Conservation (phyloP, 92 coral and sea anemone genomes). For the Umimayanthus kanabou region DNA sequence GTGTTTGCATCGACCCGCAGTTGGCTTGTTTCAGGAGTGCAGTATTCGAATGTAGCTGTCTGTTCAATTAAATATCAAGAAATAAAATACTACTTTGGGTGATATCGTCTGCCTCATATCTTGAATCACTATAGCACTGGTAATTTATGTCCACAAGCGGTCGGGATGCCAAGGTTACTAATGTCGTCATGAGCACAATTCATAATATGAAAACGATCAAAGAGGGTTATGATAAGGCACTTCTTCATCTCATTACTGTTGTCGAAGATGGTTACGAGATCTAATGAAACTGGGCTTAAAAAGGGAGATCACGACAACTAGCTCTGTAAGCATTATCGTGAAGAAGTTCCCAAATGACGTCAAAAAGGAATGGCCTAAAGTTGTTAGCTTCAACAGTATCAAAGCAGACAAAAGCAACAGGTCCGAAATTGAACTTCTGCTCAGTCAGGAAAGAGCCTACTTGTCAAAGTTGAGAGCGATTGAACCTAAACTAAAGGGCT, state of each 20-base stretch:
- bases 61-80: no score
- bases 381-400: conserved; percentile 36
- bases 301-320: conserved; percentile 65
- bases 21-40: no score
- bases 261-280: conserved; percentile 66
- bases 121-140: no score
- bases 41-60: no score
- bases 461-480: conserved; percentile 7
- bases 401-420: conserved; percentile 56
- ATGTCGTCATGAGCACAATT: conserved; percentile 17
- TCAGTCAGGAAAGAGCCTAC: conserved; percentile 47
- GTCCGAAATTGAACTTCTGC: conserved; percentile 55
- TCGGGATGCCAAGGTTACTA: conserved; percentile 18
- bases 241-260: conserved; percentile 28
- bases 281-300: conserved; percentile 61
- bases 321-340: conserved; percentile 70
- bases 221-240: conserved; percentile 36
- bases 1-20: no score
- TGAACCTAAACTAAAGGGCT: background rate
- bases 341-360: conserved; percentile 49
- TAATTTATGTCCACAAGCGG: no score
- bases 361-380: conserved; percentile 53
- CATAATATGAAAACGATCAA: conserved; percentile 14
- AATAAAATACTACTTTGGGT: no score
- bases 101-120: no score